These are phyloP conservation scores for Cataglyphis rosenhaueri DNA, from an alignment of 2,888 invertebrate species.

Conservation along the genomic window DNA sequence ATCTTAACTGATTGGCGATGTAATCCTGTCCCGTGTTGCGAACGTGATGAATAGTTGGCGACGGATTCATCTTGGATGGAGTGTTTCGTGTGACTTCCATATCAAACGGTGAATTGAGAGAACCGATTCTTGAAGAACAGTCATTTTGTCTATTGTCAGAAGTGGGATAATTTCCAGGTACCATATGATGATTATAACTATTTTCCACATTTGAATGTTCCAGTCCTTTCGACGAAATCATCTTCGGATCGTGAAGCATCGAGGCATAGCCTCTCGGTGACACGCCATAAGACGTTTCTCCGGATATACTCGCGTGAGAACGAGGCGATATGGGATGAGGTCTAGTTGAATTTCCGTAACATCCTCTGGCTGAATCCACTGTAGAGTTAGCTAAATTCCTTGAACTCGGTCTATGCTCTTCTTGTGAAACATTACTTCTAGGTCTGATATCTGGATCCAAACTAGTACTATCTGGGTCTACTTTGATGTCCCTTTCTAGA, in stretches of 20 bases:
- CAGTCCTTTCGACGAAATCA: conserved; percentile 79
- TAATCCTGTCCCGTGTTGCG: conserved; percentile 68
- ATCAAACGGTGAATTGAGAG: conserved; percentile 71
- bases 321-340: conserved; percentile 81
- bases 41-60: conserved; percentile 69
- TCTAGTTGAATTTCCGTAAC: conserved; percentile 78
- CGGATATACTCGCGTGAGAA: conserved; percentile 78
- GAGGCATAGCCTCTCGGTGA: conserved; percentile 78
- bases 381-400: conserved; percentile 80
- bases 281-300: conserved; percentile 73
- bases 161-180: conserved; percentile 61
- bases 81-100: conserved; percentile 74
- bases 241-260: conserved; percentile 79
- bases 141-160: conserved; percentile 76
- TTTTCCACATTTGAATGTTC: conserved; percentile 79
- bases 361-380: conserved; percentile 77
- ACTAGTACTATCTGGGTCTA: conserved; percentile 92
- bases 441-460: conserved; percentile 82
- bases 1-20: conserved; percentile 71
- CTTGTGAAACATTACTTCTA: conserved; percentile 81
- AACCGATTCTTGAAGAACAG: conserved; percentile 74
- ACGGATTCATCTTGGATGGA: conserved; percentile 67
- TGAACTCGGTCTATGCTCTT: conserved; percentile 82
- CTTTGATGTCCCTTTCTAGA: conserved; percentile 88
- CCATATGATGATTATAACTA: conserved; percentile 72